Base-by-base conservation (phyloP, 2,888 invertebrate genomes). In the Bimastos eiseni region DNA sequence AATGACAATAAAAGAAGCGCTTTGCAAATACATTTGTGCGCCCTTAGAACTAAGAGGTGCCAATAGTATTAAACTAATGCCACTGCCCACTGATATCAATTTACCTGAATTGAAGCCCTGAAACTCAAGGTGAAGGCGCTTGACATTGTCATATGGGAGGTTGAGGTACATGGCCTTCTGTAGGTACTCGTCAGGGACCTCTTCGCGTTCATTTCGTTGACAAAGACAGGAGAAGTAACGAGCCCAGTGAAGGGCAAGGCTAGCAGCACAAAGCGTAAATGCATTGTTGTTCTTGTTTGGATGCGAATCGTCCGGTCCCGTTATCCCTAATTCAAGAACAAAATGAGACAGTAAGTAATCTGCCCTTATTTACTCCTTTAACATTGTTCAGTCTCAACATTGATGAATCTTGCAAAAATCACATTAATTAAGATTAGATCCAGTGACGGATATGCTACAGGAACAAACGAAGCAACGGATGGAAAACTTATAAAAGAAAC, bases 281-380 rank as follows among this genome's bases (percentile, higher is more conserved):
- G 92, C 93, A 41, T 92, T 92, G 91, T 93, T 93, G 89, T 93
- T 90, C 5, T 91, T 91, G 33, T 91, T 89, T 15, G 92, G 92
- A 90, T 93, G 92, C 70, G 38, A 92, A 33, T 92, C 92, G 89
- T 93, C 93, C 21, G 93, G 93, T 1, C 93, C 93, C 88, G 91
- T 93, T 11, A 92, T 91, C 83, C 91, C 93, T 93, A 84, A 41
- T 83, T 89, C n/a, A 89, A 34, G 44, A 55, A 55, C 0, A 34
- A 90, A 90, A 90, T 36, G 21, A 49, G 33, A 15, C 70, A 70
- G n/a, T n/a, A 30, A 70, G n/a, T n/a, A n/a, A 30, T 8, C 11
- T 24, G 49, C 21, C 21, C 24, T 24, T 24, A n/a, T 30, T 70
- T 70, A 24, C 49, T 49, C 49, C 24, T 21, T 70, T 4, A n/a